A percentile compares a stretch with the other conserved stretches of the same genome.
These are phyloP conservation scores for Trichonephila clavipes DNA, from an alignment of 1,140 invertebrate species.

Conservation along the genomic window DNA sequence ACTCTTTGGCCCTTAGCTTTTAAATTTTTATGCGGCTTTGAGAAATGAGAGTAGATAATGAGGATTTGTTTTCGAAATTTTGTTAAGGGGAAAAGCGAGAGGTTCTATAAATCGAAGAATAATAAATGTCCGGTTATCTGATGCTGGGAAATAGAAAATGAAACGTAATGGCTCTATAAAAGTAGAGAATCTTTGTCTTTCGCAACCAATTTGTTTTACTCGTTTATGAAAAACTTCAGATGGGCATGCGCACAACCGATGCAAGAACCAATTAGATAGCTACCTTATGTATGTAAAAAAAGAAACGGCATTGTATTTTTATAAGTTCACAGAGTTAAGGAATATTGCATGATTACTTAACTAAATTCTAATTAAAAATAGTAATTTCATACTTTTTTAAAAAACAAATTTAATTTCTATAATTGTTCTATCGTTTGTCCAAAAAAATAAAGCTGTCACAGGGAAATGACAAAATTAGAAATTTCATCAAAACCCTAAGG, in stretches of 20 bases:
- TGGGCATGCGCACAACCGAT: too few species aligned
- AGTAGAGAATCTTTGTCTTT: not conserved
- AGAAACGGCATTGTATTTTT: not conserved
- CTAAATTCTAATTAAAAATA: not conserved
- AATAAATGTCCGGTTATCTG: not conserved
- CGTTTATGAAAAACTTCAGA: not conserved
- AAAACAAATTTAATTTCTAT: too few species aligned
- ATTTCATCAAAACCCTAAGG: too few species aligned
- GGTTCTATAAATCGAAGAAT: not conserved
- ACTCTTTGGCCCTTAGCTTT: not conserved
- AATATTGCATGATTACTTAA: not conserved
- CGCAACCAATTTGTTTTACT: not conserved
- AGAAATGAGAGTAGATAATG: constrained; percentile 21
- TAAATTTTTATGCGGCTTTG: constrained; percentile 28
- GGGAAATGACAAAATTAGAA: too few species aligned
- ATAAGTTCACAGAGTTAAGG: not conserved
- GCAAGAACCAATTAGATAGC: too few species aligned
- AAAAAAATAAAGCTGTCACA: too few species aligned
- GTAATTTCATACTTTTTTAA: not conserved
- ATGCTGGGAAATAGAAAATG: not conserved
- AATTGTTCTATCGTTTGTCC: too few species aligned
- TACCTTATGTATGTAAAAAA: not conserved
- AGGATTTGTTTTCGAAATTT: not conserved
- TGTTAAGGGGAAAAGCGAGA: not conserved
- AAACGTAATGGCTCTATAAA: constrained; percentile 13